Evolutionary conservation across 2,797 vertebrate species (phyloP).

Genomic region (Urophycis tenuis): DNA sequence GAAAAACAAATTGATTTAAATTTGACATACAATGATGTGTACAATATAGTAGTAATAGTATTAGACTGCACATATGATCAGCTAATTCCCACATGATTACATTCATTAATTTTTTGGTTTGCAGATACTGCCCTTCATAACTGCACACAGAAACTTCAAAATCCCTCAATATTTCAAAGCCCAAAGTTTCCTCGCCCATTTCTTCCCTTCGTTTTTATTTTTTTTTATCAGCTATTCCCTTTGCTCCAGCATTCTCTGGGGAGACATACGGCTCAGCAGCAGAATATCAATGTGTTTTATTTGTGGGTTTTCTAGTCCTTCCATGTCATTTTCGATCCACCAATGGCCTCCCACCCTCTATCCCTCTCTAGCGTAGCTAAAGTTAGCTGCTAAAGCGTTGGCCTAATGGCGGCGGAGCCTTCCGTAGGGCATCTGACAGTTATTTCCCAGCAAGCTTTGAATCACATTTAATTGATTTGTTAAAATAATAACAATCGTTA

Average conservation of each 20-base stretch:
- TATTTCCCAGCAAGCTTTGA: neutral
- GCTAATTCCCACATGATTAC: neutral
- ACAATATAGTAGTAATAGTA: neutral
- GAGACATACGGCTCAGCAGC: constrained; percentile 43
- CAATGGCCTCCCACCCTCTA: constrained; percentile 21
- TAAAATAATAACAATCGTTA: neutral
- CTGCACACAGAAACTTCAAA: constrained; percentile 41
- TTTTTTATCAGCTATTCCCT: constrained; percentile 69
- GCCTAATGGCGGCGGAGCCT: neutral
- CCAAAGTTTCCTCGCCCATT: constrained; percentile 49
- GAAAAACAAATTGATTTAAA: neutral
- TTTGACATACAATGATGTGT: neutral
- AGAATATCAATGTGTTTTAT: constrained; percentile 56
- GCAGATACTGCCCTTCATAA: constrained; percentile 22
- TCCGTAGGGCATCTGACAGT: neutral
- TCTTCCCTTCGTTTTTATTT: constrained; percentile 29
- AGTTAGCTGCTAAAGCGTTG: neutral
- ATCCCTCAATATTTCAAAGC: constrained; percentile 60
- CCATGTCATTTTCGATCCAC: constrained; percentile 47
- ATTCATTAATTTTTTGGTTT: constrained; percentile 27
- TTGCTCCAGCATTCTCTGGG: constrained; percentile 53
- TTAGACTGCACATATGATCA: neutral
- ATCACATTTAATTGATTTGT: neutral
- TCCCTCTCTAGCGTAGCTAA: neutral
- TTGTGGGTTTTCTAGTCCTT: constrained; percentile 28